These are phyloP conservation scores for Cremastobaeus sp. DNA, from an alignment of 2,888 invertebrate species.

Conservation along the genomic window DNA sequence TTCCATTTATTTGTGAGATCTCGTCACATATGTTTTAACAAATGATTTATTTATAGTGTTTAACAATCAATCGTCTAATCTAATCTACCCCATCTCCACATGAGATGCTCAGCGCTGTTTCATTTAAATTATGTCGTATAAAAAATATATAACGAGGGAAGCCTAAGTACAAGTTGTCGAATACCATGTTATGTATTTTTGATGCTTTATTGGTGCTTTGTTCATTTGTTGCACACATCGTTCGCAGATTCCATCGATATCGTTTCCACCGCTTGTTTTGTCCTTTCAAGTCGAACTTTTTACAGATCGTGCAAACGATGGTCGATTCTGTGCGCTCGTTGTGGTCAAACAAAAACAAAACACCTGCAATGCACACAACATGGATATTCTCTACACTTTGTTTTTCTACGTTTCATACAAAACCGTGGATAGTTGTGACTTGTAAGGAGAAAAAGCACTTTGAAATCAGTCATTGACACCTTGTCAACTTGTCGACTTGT, in stretches of 20 bases:
- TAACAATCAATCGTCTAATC: constrained; percentile 47
- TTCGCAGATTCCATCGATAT: too few relatives aligned
- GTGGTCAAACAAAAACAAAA: constrained; percentile 2
- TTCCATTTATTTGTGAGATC: constrained; percentile 40
- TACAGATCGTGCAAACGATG: too few relatives aligned
- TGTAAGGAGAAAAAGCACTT: constrained; percentile 23
- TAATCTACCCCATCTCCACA: constrained; percentile 44
- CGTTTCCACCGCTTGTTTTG: too few relatives aligned
- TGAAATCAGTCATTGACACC: constrained; percentile 20
- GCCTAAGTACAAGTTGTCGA: constrained; percentile 65
- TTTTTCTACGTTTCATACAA: constrained; percentile 3
- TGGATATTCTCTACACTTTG: neutral
- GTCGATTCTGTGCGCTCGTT: too few relatives aligned
- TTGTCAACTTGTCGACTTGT: too few relatives aligned
- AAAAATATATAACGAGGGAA: constrained; percentile 66
- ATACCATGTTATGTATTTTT: constrained; percentile 52
- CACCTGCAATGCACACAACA: constrained; percentile 7
- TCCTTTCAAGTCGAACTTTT: too few relatives aligned
- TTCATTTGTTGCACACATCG: constrained; percentile 18
- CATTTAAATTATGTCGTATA: constrained; percentile 61
- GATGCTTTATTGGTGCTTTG: constrained; percentile 56
- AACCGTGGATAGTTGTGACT: constrained; percentile 5
- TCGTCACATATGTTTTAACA: constrained; percentile 46
- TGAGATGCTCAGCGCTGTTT: constrained; percentile 26
- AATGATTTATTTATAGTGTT: constrained; percentile 28